Evolutionary conservation across 2,113 vertebrate species (phyloP).

Genomic region (Speoplatyrhinus poulsoni): DNA sequence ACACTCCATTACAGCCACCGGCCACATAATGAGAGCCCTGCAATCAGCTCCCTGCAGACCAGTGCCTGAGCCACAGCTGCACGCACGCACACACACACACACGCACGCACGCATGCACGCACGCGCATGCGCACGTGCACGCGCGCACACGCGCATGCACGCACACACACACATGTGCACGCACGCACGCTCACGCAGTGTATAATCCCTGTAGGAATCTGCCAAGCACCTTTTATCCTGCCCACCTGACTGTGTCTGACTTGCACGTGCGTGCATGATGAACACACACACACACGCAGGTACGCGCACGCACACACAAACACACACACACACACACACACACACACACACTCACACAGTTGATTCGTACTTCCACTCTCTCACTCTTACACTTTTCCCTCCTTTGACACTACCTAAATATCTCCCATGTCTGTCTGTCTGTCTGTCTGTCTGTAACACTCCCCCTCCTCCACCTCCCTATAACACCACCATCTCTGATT

Average conservation of each 20-base stretch:
- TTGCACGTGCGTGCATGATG: background rate
- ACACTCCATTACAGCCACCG: slow-evolving; percentile 92
- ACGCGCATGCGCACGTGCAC: slow-evolving; percentile 16
- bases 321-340: background rate
- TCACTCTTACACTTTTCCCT: slow-evolving; percentile 51
- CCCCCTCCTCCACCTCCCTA: slow-evolving; percentile 2
- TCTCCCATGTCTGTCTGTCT: slow-evolving; percentile 45
- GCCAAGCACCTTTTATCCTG: slow-evolving; percentile 34
- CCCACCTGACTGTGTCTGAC: slow-evolving; percentile 42
- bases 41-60: slow-evolving; percentile 87
- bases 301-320: background rate
- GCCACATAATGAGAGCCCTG: slow-evolving; percentile 85
- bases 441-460: slow-evolving; percentile 28
- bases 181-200: slow-evolving; percentile 14
- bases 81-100: slow-evolving; percentile 20
- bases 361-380: slow-evolving; percentile 23
- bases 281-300: background rate
- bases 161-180: slow-evolving; percentile 10
- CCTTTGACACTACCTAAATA: slow-evolving; percentile 44
- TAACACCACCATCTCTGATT: slow-evolving; percentile 4
- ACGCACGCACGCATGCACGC: background rate
- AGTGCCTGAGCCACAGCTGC: slow-evolving; percentile 59
- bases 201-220: slow-evolving; percentile 40
- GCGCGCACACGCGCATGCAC: too few species aligned
- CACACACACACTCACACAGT: background rate